Percentiles rank a stretch among this genome's conserved stretches.
phyloP scores from a whole-genome alignment of 2,113 vertebrate genomes.

The Erpornis zantholeuca region DNA sequence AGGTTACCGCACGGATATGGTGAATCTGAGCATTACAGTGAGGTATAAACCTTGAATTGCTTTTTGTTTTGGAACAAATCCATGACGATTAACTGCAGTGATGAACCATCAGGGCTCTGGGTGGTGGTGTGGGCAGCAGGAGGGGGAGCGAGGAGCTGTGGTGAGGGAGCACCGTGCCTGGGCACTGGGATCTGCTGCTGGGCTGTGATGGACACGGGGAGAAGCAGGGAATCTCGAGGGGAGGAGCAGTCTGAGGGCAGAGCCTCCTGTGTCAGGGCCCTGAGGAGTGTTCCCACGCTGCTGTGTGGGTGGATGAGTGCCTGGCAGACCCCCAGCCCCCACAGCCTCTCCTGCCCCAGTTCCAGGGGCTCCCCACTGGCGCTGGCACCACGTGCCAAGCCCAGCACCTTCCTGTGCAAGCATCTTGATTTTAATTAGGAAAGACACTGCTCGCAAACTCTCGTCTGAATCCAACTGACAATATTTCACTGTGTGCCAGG shows the following conservation, averaged over 20 bases:
- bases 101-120: fast-evolving
- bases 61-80: background rate
- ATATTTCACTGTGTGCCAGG: slow-evolving; percentile 57
- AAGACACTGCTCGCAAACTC: slow-evolving; percentile 41
- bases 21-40: background rate
- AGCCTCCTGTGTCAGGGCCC: fast-evolving
- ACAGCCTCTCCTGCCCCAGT: background rate
- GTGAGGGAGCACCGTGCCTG: fast-evolving
- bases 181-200: fast-evolving
- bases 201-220: background rate
- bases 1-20: fast-evolving
- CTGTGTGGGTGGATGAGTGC: background rate
- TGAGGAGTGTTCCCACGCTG: no score
- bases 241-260: background rate
- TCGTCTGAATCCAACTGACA: slow-evolving; percentile 44
- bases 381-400: background rate
- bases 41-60: background rate
- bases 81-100: fast-evolving
- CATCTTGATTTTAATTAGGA: slow-evolving; percentile 55
- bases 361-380: background rate
- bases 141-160: background rate
- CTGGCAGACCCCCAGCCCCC: background rate
- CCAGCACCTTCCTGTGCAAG: background rate
- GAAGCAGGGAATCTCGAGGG: fast-evolving
- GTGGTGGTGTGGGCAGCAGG: fast-evolving